Conservation (phyloP, 2,113 vertebrate genomes). For the Noturus placidus region DNA sequence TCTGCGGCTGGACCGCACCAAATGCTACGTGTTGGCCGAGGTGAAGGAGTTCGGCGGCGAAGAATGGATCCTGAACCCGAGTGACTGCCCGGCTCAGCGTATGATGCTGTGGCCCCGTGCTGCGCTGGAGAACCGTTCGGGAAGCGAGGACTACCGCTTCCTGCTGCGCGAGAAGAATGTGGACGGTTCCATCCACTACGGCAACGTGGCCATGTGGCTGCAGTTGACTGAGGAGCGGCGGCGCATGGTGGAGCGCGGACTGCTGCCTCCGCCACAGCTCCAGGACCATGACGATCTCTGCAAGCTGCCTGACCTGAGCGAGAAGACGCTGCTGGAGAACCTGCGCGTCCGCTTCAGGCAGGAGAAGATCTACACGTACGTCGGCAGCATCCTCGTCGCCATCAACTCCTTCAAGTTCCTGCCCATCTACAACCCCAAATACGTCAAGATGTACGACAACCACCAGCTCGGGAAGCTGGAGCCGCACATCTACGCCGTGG, state of each 20-base stretch:
- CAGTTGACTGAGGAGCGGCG: constrained; percentile 89
- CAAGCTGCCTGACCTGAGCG: constrained; percentile 87
- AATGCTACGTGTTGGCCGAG: constrained; percentile 93
- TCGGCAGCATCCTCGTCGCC: constrained; percentile 95
- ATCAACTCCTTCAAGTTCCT: constrained; percentile 99
- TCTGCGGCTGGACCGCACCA: constrained; percentile 88
- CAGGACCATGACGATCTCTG: constrained; percentile 93
- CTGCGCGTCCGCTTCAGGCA: constrained; percentile 92
- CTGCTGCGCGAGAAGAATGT: constrained; percentile 94
- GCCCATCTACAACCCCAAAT: constrained; percentile 99
- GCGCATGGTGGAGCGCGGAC: constrained; percentile 90
- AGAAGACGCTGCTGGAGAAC: constrained; percentile 95
- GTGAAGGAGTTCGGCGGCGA: constrained; percentile 98
- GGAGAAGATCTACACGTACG: constrained; percentile 97
- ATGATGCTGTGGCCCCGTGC: constrained; percentile 98
- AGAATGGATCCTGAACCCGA: constrained; percentile 98
- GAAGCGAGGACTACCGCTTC: constrained; percentile 94
- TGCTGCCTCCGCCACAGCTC: constrained; percentile 87
- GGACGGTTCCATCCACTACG: constrained; percentile 95
- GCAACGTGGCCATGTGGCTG: constrained; percentile 96
- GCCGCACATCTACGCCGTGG: constrained; percentile 96
- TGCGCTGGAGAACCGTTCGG: constrained; percentile 89
- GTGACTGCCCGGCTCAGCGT: constrained; percentile 93
- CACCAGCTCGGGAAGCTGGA: constrained; percentile 92
- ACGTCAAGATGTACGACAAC: constrained; percentile 99